phyloP scores from a whole-genome alignment of 2,797 vertebrate species.

The Clarias fuscus region DNA sequence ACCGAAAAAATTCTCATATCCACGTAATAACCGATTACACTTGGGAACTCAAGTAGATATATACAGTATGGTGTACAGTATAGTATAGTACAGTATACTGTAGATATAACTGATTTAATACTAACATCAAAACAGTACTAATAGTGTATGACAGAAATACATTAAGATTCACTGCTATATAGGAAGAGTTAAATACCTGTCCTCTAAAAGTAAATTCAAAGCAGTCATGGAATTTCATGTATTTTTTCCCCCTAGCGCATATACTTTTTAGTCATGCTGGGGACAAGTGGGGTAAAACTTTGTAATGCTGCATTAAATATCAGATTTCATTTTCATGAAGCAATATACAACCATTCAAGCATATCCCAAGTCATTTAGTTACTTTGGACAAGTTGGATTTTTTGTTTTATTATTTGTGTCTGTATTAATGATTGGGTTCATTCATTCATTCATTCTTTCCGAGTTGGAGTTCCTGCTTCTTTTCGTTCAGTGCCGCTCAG shows the following conservation, averaged over 20 bases:
- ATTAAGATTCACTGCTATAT: background rate
- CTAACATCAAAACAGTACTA: background rate
- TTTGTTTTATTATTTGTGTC: background rate
- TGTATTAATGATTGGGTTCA: background rate
- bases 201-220: background rate
- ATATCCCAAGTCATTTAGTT: background rate
- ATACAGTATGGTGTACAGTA: no score
- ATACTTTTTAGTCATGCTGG: background rate
- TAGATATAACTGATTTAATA: background rate
- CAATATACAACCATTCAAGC: background rate
- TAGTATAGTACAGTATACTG: no score
- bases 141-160: background rate
- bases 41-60: background rate
- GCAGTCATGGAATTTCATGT: background rate
- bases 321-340: background rate
- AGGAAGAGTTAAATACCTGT: background rate
- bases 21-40: background rate
- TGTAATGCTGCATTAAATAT: background rate
- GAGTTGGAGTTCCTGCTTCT: background rate
- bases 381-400: background rate
- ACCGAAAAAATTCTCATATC: background rate
- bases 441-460: background rate
- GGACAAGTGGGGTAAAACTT: background rate
- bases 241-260: background rate
- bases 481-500: background rate